Evolutionary conservation across 2,888 invertebrate species (phyloP).

Genomic region (Muschampia plurimacula): DNA sequence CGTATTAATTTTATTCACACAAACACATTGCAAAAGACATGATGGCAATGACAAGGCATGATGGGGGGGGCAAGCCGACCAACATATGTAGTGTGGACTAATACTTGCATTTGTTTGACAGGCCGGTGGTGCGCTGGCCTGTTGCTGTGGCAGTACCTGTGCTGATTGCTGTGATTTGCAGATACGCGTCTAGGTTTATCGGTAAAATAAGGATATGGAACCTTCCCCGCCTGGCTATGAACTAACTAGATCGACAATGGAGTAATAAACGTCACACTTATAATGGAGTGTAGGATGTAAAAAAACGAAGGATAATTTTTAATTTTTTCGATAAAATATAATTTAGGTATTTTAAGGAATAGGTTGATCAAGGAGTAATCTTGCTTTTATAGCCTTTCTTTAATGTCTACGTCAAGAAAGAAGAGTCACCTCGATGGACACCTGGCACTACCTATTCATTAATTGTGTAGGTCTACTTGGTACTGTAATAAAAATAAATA

Average conservation of each 20-base stretch:
- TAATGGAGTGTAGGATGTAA: background rate
- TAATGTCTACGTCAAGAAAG: constrained; percentile 51
- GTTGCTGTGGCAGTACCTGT: constrained; percentile 84
- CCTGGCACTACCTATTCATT: constrained; percentile 53
- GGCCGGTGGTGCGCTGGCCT: constrained; percentile 86
- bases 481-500: constrained; percentile 59
- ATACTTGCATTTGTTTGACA: constrained; percentile 82
- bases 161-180: constrained; percentile 82
- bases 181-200: constrained; percentile 76
- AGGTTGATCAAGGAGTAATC: constrained; percentile 22
- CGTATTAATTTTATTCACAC: constrained; percentile 5
- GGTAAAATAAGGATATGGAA: constrained; percentile 50
- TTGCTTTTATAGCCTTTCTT: constrained; percentile 42
- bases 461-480: constrained; percentile 57
- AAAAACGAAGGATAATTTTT: constrained; percentile 20
- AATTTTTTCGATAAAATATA: constrained; percentile 41
- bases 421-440: constrained; percentile 53
- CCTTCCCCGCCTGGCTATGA: constrained; percentile 65
- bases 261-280: constrained; percentile 49
- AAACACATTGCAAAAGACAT: constrained; percentile 26
- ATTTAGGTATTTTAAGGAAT: constrained; percentile 40
- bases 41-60: background rate
- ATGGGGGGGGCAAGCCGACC: constrained; percentile 28
- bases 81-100: constrained; percentile 60
- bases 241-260: constrained; percentile 29